A percentile compares a stretch with the other conserved stretches of the same genome.
Conservation (phyloP, 92 coral and sea anemone genomes). For the Porites divaricata region DNA sequence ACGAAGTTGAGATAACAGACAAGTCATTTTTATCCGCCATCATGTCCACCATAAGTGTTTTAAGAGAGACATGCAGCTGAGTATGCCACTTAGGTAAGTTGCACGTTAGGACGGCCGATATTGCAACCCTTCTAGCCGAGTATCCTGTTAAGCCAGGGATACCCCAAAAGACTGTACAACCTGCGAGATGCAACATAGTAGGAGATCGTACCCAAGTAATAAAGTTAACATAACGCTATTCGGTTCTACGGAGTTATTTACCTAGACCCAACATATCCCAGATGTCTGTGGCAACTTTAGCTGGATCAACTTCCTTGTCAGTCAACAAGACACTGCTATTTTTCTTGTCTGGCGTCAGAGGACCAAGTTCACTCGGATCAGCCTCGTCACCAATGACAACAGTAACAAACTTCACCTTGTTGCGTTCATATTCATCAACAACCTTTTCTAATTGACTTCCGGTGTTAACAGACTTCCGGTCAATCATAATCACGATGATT, state of each 20-base stretch:
- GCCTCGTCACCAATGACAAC: slow-evolving; percentile 73
- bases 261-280: slow-evolving; percentile 59
- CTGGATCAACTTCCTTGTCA: slow-evolving; percentile 55
- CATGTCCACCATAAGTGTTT: too few relatives aligned
- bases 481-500: slow-evolving; percentile 77
- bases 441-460: slow-evolving; percentile 34
- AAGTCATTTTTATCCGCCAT: too few relatives aligned
- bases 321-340: slow-evolving; percentile 47
- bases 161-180: too few relatives aligned
- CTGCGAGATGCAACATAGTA: too few relatives aligned
- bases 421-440: slow-evolving; percentile 40
- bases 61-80: too few relatives aligned
- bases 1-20: too few relatives aligned
- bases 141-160: too few relatives aligned
- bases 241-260: background rate
- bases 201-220: too few relatives aligned
- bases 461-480: slow-evolving; percentile 57
- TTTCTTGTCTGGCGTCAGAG: slow-evolving; percentile 63
- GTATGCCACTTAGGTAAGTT: too few relatives aligned
- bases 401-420: slow-evolving; percentile 69
- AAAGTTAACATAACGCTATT: background rate
- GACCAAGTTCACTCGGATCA: slow-evolving; percentile 51
- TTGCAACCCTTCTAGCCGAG: too few relatives aligned
- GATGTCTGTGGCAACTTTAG: slow-evolving; percentile 39
- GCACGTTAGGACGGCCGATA: too few relatives aligned